Base-by-base conservation (phyloP, 2,888 invertebrate species). In the Alentia gelatinosa region DNA sequence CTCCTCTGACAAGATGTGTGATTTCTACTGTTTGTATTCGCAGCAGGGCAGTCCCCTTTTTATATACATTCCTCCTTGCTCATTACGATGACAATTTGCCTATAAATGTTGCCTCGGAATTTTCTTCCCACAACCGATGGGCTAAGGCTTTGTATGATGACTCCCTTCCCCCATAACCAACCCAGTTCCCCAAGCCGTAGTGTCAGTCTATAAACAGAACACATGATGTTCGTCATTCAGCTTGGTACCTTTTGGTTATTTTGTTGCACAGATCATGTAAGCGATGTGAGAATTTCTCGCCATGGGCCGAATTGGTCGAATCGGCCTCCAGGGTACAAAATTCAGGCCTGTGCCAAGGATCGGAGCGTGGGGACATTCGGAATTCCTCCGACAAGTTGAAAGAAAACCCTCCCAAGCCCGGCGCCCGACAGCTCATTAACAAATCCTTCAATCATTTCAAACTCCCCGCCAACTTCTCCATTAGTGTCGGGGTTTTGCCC, bases 361-460 rank as follows among this genome's bases (percentile, higher is more conserved):
- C 30, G 26, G 33, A 0, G n/a, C 68, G 9, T 26, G 68, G 12
- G 30, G 30, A 30, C 68, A 68, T 30, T 30, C 68, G 30, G n/a
- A 68, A 68, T 30, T 68, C 30, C 68, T 68, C 68, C 33, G 26
- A 68, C 68, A 56, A 19, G n/a, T 68, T 68, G 68, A 9, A 68
- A 30, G 68, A 68, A 68, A 68, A 68, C 12, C 26, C 19, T 47
- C 47, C n/a, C n/a, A n/a, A 47, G 30, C 30, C 68, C 26, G 26
- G 30, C 12, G 23, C 68, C 68, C 5, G 3, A 68, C 68, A n/a
- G n/a, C 83, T 83, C 35, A 39, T 35, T 83, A 83, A 83, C 5
- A 83, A 35, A 79, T 79, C 33, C 79, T 79, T 79, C 79, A 79
- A n/a, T n/a, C n/a, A n/a, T n/a, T n/a, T n/a, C n/a, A n/a, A n/a